Evolutionary conservation across 30 jellyfish, hydroid and myxozoan genomes (phyloP).

Genomic region (Aurelia coerulea): DNA sequence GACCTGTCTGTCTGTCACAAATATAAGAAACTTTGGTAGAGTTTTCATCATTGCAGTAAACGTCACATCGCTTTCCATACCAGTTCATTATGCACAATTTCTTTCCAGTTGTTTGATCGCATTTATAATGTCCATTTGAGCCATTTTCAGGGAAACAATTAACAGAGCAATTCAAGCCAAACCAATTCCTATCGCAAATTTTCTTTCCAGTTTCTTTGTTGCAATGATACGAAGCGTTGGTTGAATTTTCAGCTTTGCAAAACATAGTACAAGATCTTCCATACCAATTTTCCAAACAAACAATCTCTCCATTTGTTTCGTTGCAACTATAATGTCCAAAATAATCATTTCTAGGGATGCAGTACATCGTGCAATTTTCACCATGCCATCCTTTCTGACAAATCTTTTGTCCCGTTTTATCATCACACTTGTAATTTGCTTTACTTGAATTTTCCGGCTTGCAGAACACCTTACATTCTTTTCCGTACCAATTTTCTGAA

Average conservation of each 20-base stretch:
- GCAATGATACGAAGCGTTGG: slow-evolving; percentile 21
- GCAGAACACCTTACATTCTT: background rate
- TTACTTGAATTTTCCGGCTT: background rate
- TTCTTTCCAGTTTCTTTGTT: slow-evolving; percentile 30
- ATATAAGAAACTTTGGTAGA: background rate
- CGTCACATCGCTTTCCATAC: slow-evolving; percentile 45
- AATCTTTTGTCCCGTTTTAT: background rate
- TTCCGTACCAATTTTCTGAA: background rate
- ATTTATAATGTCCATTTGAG: slow-evolving; percentile 29
- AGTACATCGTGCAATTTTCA: background rate
- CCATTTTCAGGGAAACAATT: slow-evolving; percentile 11
- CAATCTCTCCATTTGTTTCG: background rate
- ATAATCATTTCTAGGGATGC: background rate
- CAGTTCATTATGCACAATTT: slow-evolving; percentile 33
- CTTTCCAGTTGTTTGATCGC: slow-evolving; percentile 39
- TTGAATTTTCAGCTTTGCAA: slow-evolving; percentile 13
- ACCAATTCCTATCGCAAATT: slow-evolving; percentile 44
- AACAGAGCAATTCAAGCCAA: slow-evolving; percentile 29
- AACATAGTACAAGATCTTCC: background rate
- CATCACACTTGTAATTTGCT: background rate
- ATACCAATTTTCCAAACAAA: slow-evolving; percentile 25
- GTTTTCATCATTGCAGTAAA: slow-evolving; percentile 28
- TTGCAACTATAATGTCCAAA: slow-evolving; percentile 22
- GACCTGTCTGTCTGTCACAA: slow-evolving; percentile 16
- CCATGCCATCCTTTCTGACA: background rate